These are phyloP conservation scores for Clusia tigrina DNA, from an alignment of 2,888 invertebrate genomes.

Conservation along the genomic window DNA sequence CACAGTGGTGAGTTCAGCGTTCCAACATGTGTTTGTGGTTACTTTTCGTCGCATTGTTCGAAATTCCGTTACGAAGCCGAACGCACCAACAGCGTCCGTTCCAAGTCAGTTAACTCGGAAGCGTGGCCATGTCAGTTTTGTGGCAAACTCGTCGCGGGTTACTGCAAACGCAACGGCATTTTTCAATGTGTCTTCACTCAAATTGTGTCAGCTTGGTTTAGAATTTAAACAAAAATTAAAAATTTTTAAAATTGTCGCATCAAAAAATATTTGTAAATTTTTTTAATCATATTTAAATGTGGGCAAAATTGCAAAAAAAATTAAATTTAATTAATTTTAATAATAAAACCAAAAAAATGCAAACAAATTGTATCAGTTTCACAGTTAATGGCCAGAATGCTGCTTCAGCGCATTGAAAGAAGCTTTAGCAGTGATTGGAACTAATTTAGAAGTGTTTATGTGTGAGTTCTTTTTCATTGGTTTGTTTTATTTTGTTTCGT, in stretches of 20 bases:
- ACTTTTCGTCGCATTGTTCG: not conserved
- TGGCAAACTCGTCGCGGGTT: conserved; percentile 47
- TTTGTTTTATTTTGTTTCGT: too few species aligned
- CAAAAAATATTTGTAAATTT: too few species aligned
- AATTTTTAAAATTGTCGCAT: too few species aligned
- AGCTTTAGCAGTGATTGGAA: not conserved
- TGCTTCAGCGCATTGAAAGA: too few species aligned
- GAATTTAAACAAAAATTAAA: not conserved
- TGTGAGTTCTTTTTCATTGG: too few species aligned
- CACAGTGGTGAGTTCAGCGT: not conserved
- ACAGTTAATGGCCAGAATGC: too few species aligned
- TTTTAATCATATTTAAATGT: not conserved
- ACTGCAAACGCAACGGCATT: conserved; percentile 30
- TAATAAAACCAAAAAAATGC: not conserved
- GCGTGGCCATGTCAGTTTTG: conserved; percentile 61
- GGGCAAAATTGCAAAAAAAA: conserved; percentile 5
- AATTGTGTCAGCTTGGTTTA: too few species aligned
- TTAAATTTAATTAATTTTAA: not conserved
- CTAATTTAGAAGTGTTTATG: too few species aligned
- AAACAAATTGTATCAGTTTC: conserved; percentile 4
- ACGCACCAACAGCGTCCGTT: conserved; percentile 41
- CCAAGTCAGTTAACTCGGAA: conserved; percentile 64
- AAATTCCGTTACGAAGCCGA: conserved; percentile 33
- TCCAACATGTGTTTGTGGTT: not conserved
- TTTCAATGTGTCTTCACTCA: not conserved